These are phyloP conservation scores for Gandaritis pyraliata DNA, from an alignment of 2,888 invertebrate species.

Conservation along the genomic window DNA sequence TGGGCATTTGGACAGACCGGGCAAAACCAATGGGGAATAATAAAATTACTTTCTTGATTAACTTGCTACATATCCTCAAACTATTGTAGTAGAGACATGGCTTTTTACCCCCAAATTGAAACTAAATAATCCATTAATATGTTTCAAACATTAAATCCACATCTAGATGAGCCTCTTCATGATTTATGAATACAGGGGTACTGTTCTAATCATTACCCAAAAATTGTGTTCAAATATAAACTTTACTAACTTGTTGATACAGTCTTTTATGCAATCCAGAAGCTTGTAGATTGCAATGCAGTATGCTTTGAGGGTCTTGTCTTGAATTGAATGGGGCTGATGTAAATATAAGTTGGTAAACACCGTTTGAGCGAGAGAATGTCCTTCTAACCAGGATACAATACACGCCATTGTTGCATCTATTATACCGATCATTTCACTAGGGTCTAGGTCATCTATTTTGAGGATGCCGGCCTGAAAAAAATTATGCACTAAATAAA, in stretches of 20 bases:
- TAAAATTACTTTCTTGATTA: too few species aligned
- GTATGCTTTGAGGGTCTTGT: conserved; percentile 93
- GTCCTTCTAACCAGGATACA: conserved; percentile 99
- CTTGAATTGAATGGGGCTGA: conserved; percentile 92
- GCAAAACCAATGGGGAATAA: too few species aligned
- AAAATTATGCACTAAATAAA: too few species aligned
- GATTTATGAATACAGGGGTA: too few species aligned
- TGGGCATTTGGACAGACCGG: too few species aligned
- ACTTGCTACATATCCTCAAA: too few species aligned
- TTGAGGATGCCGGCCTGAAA: conserved; percentile 90
- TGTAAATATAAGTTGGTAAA: conserved; percentile 98
- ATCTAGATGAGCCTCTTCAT: too few species aligned
- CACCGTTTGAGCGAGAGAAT: conserved; percentile 97
- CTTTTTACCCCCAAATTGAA: too few species aligned
- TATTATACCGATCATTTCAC: conserved; percentile 95
- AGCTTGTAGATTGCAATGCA: conserved; percentile 94
- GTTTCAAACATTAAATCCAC: too few species aligned
- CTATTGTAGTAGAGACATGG: too few species aligned
- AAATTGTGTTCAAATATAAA: background rate
- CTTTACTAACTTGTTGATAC: conserved; percentile 90
- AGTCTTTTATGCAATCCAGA: conserved; percentile 94
- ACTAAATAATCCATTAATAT: too few species aligned
- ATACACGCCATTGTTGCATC: conserved; percentile 97
- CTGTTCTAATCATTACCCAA: too few species aligned
- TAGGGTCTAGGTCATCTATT: conserved; percentile 88